Conservation (phyloP, 2,113 vertebrate species). For the Aptenodytes patagonicus region DNA sequence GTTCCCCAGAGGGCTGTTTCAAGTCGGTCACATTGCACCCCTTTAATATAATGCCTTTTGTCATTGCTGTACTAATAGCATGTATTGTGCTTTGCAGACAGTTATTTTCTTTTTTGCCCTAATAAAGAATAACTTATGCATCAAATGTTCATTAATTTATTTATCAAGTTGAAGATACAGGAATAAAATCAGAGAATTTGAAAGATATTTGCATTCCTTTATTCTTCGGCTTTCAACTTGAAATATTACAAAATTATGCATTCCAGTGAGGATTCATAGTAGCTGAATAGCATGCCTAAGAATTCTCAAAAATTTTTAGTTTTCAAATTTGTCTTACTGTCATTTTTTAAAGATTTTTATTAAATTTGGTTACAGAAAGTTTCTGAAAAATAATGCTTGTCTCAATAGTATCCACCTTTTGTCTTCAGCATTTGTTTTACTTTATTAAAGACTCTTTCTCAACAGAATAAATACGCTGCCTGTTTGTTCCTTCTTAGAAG, state of each 20-base stretch:
- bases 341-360: not conserved
- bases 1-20: not conserved
- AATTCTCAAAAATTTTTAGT: not conserved
- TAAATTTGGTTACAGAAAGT: not conserved
- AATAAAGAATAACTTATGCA: not conserved
- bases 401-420: not conserved
- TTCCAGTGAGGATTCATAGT: not conserved
- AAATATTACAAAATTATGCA: not conserved
- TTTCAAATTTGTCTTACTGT: not conserved
- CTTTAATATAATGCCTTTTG: not conserved
- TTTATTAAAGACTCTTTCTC: not conserved
- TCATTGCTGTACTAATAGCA: not conserved
- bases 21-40: not conserved
- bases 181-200: not conserved
- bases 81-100: not conserved
- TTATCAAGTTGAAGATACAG: not conserved
- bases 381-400: not conserved
- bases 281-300: not conserved
- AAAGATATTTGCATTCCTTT: constrained; percentile 7
- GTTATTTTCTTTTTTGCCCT: not conserved
- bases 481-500: not conserved
- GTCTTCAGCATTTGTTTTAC: not conserved
- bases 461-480: not conserved
- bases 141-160: not conserved
- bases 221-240: not conserved